phyloP scores from a whole-genome alignment of 1,140 invertebrate species.

The Drosophila arawakana region DNA sequence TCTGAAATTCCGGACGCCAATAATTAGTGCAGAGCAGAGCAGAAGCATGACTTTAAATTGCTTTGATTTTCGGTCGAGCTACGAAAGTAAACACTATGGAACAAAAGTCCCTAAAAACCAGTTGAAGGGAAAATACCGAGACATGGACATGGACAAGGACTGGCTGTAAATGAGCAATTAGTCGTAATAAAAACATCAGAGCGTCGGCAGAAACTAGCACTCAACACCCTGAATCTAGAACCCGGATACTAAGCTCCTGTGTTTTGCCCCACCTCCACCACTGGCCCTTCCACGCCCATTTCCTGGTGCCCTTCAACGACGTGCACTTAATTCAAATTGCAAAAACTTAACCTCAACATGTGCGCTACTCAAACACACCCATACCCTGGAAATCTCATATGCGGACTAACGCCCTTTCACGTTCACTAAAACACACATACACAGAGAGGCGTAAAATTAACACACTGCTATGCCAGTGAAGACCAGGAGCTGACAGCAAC shows the following conservation, averaged over 20 bases:
- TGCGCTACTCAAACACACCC: constrained; percentile 30
- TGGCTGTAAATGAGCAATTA: constrained; percentile 76
- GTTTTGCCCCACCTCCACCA: neutral
- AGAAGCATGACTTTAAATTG: constrained; percentile 16
- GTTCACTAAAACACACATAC: constrained; percentile 7
- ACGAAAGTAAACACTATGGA: constrained; percentile 26
- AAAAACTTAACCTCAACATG: constrained; percentile 66
- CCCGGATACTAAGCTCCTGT: constrained; percentile 9
- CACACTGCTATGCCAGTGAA: constrained; percentile 62
- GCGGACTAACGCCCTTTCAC: neutral
- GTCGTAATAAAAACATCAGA: constrained; percentile 73
- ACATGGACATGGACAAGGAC: neutral
- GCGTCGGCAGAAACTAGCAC: constrained; percentile 41
- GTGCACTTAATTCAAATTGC: constrained; percentile 79
- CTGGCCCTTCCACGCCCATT: neutral
- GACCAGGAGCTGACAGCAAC: constrained; percentile 13
- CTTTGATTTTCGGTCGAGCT: constrained; percentile 39
- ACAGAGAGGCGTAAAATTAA: constrained; percentile 67
- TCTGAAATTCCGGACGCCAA: constrained; percentile 46
- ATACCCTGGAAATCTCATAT: neutral
- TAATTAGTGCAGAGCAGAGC: constrained; percentile 48
- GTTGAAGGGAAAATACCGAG: neutral
- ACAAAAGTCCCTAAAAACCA: neutral
- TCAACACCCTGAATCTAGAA: constrained; percentile 31
- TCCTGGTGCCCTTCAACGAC: constrained; percentile 30